A percentile compares a stretch with the other conserved stretches of the same genome.
phyloP scores from a whole-genome alignment of 2,888 invertebrate species.

The Nineta flava region DNA sequence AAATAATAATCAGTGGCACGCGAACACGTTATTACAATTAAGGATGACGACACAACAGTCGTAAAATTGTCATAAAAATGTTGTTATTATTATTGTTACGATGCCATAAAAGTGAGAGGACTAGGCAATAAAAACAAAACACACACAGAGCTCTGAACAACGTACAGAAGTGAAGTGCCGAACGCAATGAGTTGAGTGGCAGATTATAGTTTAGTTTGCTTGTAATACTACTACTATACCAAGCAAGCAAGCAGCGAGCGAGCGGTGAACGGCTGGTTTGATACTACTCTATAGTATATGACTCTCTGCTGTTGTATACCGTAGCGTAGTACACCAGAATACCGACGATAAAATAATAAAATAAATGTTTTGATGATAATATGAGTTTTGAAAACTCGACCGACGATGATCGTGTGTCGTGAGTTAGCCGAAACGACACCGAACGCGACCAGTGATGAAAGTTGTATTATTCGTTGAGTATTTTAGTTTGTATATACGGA shows the following conservation, averaged over 20 bases:
- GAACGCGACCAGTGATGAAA: not conserved
- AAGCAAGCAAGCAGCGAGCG: not conserved
- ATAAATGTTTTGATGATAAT: not conserved
- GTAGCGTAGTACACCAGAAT: too few relatives aligned
- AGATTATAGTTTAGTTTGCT: not conserved
- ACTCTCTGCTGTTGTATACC: too few relatives aligned
- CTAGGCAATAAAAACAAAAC: conserved; percentile 9
- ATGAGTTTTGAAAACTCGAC: not conserved
- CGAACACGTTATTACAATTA: conserved; percentile 3
- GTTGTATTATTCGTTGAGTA: not conserved
- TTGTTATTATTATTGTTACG: conserved; percentile 26
- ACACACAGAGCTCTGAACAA: not conserved
- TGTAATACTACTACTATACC: not conserved
- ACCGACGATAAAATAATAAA: not conserved
- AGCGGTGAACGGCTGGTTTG: too few relatives aligned
- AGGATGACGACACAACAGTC: not conserved
- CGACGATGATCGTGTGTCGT: not conserved
- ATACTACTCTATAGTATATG: too few relatives aligned
- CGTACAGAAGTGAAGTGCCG: too few relatives aligned
- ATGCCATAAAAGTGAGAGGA: conserved; percentile 14
- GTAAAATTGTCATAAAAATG: conserved; percentile 5
- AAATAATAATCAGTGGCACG: conserved; percentile 1
- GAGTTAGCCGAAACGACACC: not conserved
- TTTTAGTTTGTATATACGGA: not conserved
- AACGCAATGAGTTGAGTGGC: not conserved